These are phyloP conservation scores for Eospalax fontanierii DNA, from an alignment of 2,797 vertebrate genomes.

Conservation along the genomic window DNA sequence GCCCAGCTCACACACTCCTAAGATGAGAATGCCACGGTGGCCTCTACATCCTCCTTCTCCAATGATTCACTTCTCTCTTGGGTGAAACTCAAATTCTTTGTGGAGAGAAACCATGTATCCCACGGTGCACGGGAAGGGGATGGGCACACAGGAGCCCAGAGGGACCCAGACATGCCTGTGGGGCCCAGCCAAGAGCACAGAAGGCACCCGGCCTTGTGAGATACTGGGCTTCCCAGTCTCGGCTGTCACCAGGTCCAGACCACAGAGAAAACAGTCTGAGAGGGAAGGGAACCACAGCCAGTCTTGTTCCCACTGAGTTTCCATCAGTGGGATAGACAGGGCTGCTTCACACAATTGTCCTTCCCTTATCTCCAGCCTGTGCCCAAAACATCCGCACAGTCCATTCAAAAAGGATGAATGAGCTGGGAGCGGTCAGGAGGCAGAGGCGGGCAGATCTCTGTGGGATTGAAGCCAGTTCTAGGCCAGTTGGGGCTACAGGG, in stretches of 20 bases:
- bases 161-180: background rate
- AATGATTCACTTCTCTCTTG: background rate
- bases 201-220: fast-evolving
- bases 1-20: background rate
- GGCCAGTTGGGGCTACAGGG: no score
- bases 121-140: background rate
- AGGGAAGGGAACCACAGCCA: background rate
- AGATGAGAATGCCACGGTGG: no score
- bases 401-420: no score
- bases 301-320: no score
- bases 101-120: fast-evolving
- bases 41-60: background rate
- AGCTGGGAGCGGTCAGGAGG: no score
- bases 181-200: no score
- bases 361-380: fast-evolving
- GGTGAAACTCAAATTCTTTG: background rate
- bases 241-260: fast-evolving
- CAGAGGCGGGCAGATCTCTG: no score
- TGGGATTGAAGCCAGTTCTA: no score
- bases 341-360: no score
- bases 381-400: background rate
- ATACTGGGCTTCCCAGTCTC: background rate
- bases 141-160: fast-evolving
- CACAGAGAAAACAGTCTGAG: background rate
- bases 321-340: background rate